These are phyloP conservation scores for Conops quadrifasciatus DNA, from an alignment of 2,888 invertebrate species.

Conservation along the genomic window DNA sequence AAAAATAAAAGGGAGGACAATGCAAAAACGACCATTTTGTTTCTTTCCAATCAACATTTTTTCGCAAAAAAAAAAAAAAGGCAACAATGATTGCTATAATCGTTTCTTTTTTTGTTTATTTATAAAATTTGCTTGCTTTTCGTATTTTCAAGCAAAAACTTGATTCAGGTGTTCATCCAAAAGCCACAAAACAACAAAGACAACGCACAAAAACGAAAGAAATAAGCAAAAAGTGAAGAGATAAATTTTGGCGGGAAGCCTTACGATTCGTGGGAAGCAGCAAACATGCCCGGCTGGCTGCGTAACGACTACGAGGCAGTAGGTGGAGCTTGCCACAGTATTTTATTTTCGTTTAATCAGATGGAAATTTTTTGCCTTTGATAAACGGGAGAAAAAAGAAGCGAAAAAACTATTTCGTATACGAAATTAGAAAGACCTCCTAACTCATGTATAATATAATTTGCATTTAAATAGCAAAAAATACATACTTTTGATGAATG, in stretches of 20 bases:
- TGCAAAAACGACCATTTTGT: background rate
- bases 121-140: background rate
- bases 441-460: no score
- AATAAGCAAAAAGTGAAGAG: background rate
- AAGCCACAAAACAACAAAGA: background rate
- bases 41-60: no score
- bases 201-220: background rate
- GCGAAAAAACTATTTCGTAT: no score
- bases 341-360: conserved; percentile 8
- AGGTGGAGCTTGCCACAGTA: conserved; percentile 36
- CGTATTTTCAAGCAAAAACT: background rate
- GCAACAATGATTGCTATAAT: background rate
- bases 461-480: no score
- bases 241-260: conserved; percentile 37
- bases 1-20: no score
- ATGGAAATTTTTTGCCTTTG: no score
- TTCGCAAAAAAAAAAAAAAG: background rate
- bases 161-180: background rate
- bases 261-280: conserved; percentile 35
- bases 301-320: conserved; percentile 17
- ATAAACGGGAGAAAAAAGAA: no score
- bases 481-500: no score
- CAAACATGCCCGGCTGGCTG: conserved; percentile 11
- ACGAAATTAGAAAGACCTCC: no score
- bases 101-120: no score